phyloP scores from a whole-genome alignment of 2,797 vertebrate species.

The Notolabrus celidotus region DNA sequence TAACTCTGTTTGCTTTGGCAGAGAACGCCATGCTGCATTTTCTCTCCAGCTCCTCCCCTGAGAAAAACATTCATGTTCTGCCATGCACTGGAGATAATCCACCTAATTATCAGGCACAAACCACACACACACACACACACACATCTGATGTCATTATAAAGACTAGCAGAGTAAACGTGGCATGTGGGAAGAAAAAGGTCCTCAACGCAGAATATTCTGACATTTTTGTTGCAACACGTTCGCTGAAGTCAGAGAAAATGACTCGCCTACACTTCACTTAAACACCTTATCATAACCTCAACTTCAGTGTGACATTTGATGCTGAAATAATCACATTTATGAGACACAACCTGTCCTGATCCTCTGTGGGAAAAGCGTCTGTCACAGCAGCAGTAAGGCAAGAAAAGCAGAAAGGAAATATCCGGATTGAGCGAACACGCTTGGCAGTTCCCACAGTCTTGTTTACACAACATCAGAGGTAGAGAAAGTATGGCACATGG shows the following conservation, averaged over 20 bases:
- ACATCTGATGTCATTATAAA: slow-evolving; percentile 33
- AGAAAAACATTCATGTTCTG: slow-evolving; percentile 16
- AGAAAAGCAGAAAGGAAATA: slow-evolving; percentile 8
- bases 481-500: slow-evolving; percentile 4
- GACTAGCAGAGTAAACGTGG: slow-evolving; percentile 3
- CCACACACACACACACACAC: slow-evolving; percentile 21
- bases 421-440: slow-evolving; percentile 8
- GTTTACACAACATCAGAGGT: slow-evolving; percentile 16
- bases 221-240: slow-evolving; percentile 3
- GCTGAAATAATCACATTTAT: not conserved
- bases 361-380: slow-evolving; percentile 1
- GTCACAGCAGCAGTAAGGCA: slow-evolving; percentile 12
- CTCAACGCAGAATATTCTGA: slow-evolving; percentile 5
- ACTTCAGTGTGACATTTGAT: not conserved
- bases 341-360: not conserved
- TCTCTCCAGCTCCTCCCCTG: not conserved
- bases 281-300: not conserved
- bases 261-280: not conserved
- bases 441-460: slow-evolving; percentile 1
- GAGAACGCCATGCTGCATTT: not conserved
- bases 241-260: not conserved
- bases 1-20: not conserved
- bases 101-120: slow-evolving; percentile 7
- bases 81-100: slow-evolving; percentile 31
- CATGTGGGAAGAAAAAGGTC: slow-evolving; percentile 27